Evolutionary conservation across 2,797 vertebrate genomes (phyloP), one percentile per base, ranked within the genome.

Genomic region (Scyliorhinus canicula): DNA sequence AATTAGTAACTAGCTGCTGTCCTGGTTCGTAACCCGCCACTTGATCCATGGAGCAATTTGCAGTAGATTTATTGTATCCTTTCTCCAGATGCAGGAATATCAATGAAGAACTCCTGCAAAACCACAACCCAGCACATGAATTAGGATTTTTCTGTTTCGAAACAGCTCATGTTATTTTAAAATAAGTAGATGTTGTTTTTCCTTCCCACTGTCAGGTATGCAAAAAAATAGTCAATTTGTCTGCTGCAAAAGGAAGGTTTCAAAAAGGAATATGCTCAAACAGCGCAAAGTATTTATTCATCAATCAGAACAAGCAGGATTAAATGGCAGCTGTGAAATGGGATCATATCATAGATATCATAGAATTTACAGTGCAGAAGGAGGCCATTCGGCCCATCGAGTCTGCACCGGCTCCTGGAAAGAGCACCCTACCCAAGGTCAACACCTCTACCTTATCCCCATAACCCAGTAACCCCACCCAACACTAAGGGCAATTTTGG

Each of bases 1-100:
- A 94, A 94, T 94, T 71, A 94, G 93, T 94, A 71, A 94, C 67
- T 74, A 94, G 65, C 67, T 50, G 67, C 71, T 52, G 65, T 74
- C 93, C 69, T 94, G 93, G 44, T 74, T 74, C 47, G 35, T 94
- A 94, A 55, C 47, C 65, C 63, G 52, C 88, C 28, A 52, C 57
- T 55, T 74, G 67, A 94, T 74, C 67, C 67, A 94, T 74, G 47
- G 93, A 94, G 44, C 50, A 50, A 94, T 94, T 94, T 52, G 93
- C 47, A 74, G 50, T 94, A 69, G 47, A 74, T 94, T 94, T 94
- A 94, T 94, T 94, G 47, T 35, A 74, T 94, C 47, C 67, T 71
- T 74, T 94, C 47, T n/a, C 50, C 14, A 52, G 67, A 74, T 52
- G 31, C 28, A 52, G 93, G 44, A 93, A 71, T 31, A 71, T 93